phyloP scores from a whole-genome alignment of 2,888 invertebrate species.

The Melieria omissa region DNA sequence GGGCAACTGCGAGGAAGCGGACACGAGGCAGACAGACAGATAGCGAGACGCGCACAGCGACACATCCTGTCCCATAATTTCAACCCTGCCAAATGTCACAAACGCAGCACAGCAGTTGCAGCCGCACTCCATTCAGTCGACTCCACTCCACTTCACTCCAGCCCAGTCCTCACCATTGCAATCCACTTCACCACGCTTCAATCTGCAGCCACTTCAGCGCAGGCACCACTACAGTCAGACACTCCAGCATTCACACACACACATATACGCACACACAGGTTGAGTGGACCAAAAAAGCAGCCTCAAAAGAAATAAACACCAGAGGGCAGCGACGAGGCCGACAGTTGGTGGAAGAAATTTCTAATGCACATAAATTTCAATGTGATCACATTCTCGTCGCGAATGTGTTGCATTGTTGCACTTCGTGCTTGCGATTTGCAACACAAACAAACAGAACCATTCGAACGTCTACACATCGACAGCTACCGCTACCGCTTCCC shows the following conservation, averaged over 20 bases:
- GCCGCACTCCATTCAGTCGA: slow-evolving; percentile 26
- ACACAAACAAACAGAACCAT: slow-evolving; percentile 47
- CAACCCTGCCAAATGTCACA: slow-evolving; percentile 43
- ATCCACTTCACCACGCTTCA: neutral
- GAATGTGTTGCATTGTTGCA: slow-evolving; percentile 43
- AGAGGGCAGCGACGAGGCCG: neutral
- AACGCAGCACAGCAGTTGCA: slow-evolving; percentile 47
- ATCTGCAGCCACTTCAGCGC: too few species aligned
- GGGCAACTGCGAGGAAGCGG: neutral
- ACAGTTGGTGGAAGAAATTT: slow-evolving; percentile 44
- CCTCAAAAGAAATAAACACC: neutral
- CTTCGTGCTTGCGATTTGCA: slow-evolving; percentile 50
- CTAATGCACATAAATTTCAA: slow-evolving; percentile 61
- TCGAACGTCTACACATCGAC: neutral
- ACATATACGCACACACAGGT: neutral
- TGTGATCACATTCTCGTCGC: slow-evolving; percentile 55
- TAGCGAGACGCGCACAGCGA: neutral
- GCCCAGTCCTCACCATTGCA: neutral
- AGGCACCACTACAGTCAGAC: too few species aligned
- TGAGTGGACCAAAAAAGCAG: too few species aligned
- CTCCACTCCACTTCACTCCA: neutral
- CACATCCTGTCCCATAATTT: slow-evolving; percentile 57
- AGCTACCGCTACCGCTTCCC: too few species aligned
- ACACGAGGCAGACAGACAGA: slow-evolving; percentile 12
- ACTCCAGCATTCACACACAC: neutral